Evolutionary conservation across 2,113 vertebrate genomes (phyloP).

Genomic region (Periophthalmodon schlosseri): DNA sequence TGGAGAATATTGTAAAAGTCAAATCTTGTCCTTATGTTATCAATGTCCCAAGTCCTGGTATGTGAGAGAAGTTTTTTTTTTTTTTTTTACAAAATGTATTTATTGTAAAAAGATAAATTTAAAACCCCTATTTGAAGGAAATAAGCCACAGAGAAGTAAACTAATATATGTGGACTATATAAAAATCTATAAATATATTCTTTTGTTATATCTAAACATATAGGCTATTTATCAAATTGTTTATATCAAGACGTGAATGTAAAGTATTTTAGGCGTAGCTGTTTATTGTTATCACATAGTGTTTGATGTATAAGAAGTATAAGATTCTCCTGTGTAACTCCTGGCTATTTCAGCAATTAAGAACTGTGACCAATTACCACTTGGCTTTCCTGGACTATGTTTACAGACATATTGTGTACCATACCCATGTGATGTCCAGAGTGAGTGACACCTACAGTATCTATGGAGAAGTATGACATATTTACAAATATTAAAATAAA

Average conservation of each 20-base stretch:
- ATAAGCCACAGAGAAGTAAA: constrained; percentile 68
- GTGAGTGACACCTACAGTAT: constrained; percentile 71
- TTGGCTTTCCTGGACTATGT: constrained; percentile 72
- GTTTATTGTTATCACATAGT: constrained; percentile 76
- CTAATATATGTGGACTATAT: constrained; percentile 72
- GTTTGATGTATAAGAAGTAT: constrained; percentile 76
- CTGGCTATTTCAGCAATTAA: constrained; percentile 55
- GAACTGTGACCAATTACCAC: constrained; percentile 53
- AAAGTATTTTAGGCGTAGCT: constrained; percentile 81
- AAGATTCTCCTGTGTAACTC: constrained; percentile 68
- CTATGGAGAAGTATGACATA: constrained; percentile 74
- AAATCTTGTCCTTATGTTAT: not conserved
- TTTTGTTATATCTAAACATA: constrained; percentile 83
- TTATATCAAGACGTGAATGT: constrained; percentile 83
- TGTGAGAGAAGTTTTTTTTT: constrained; percentile 8
- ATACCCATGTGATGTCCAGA: constrained; percentile 75
- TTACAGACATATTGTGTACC: constrained; percentile 75
- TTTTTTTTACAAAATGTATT: constrained; percentile 42
- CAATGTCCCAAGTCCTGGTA: not conserved
- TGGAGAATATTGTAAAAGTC: not conserved
- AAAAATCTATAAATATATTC: constrained; percentile 76
- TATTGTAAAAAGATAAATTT: constrained; percentile 61
- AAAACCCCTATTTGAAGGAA: constrained; percentile 60
- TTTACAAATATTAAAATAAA: constrained; percentile 78
- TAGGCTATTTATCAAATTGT: constrained; percentile 80